phyloP scores from a whole-genome alignment of 2,113 vertebrate species.

The human (Homo sapiens) region DNA sequence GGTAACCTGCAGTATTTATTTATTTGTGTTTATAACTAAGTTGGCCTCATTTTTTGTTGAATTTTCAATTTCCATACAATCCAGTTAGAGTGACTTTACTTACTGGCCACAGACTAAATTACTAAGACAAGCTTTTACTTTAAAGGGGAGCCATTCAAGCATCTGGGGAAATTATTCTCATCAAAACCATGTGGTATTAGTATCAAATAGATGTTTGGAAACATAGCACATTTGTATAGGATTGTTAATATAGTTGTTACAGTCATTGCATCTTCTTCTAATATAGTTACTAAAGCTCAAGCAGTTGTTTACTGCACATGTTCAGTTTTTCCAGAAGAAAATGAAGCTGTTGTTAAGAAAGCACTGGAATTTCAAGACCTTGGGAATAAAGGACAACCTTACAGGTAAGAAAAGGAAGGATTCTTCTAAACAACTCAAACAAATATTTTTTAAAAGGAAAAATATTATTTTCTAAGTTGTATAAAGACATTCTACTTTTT shows the following conservation, averaged over 20 bases:
- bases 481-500: background rate
- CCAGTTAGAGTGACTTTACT: background rate
- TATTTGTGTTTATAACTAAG: background rate
- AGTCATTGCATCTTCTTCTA: conserved; percentile 45
- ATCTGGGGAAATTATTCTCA: background rate
- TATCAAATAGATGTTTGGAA: background rate
- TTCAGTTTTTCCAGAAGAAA: conserved; percentile 92
- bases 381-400: conserved; percentile 81
- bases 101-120: background rate
- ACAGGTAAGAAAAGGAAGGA: conserved; percentile 84
- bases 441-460: background rate
- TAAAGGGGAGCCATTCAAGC: background rate
- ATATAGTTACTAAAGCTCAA: conserved; percentile 88
- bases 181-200: background rate
- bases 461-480: conserved; percentile 9
- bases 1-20: background rate
- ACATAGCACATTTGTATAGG: background rate
- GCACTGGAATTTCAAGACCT: conserved; percentile 83
- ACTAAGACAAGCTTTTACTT: background rate
- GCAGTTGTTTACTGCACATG: conserved; percentile 92
- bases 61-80: background rate
- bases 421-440: background rate
- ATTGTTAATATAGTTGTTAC: background rate
- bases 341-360: conserved; percentile 87
- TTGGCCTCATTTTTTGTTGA: background rate